phyloP scores from a whole-genome alignment of 2,113 vertebrate species.

The Phylloscopus trochiloides region DNA sequence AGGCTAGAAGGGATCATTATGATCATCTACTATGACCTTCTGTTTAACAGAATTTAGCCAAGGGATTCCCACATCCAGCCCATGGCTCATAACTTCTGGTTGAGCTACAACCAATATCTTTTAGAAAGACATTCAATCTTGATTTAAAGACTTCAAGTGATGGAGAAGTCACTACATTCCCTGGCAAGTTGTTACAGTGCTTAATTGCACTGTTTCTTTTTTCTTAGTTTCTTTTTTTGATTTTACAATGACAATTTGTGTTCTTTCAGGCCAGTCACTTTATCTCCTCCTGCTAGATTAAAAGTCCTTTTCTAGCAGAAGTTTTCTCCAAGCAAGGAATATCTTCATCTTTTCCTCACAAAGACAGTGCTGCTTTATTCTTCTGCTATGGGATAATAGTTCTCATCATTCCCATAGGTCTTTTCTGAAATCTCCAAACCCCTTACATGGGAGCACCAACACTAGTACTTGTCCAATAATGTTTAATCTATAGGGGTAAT shows the following conservation, averaged over 20 bases:
- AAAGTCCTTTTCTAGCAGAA: not conserved
- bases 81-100: conserved; percentile 32
- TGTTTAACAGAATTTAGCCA: conserved; percentile 50
- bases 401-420: not conserved
- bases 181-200: not conserved
- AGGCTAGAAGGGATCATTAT: conserved; percentile 57
- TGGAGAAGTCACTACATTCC: conserved; percentile 10
- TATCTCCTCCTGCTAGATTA: not conserved
- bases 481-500: not conserved
- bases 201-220: not conserved
- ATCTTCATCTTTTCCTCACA: not conserved
- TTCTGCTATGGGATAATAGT: not conserved
- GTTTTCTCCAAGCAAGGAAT: not conserved
- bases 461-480: not conserved
- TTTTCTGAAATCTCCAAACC: not conserved
- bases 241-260: not conserved
- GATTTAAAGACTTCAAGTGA: conserved; percentile 49
- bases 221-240: not conserved
- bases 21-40: conserved; percentile 54
- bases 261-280: not conserved
- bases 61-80: conserved; percentile 21
- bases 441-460: not conserved
- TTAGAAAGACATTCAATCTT: conserved; percentile 13
- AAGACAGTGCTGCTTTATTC: not conserved
- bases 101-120: conserved; percentile 16